A percentile compares a stretch with the other conserved stretches of the same genome.
These are phyloP conservation scores for Mythimna loreyi DNA, from an alignment of 2,888 invertebrate genomes.

Conservation along the genomic window DNA sequence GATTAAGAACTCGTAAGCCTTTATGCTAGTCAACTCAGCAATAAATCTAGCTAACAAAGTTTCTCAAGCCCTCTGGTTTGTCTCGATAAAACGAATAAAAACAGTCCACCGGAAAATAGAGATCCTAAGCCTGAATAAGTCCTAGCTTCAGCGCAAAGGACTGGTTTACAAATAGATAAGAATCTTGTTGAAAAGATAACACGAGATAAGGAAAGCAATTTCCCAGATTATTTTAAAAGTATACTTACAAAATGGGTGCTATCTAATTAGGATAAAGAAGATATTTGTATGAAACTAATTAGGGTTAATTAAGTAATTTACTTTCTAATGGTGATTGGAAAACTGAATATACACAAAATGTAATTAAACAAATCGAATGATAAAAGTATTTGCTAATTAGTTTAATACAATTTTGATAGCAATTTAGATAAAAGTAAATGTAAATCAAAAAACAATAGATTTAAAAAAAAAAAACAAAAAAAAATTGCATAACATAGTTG, in stretches of 20 bases:
- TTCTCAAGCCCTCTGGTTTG: background rate
- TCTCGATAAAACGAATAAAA: conserved; percentile 24
- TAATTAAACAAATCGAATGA: conserved; percentile 27
- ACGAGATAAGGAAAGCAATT: conserved; percentile 53
- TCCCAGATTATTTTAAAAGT: conserved; percentile 47
- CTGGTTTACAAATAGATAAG: conserved; percentile 54
- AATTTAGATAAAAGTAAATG: background rate
- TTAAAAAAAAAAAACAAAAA: too few relatives aligned
- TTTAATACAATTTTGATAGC: background rate
- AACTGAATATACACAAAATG: conserved; percentile 38
- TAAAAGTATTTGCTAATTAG: conserved; percentile 1
- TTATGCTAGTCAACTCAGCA: too few relatives aligned
- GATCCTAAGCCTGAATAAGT: conserved; percentile 23
- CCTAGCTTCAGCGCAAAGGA: conserved; percentile 32
- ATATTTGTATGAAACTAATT: conserved; percentile 59
- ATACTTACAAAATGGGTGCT: conserved; percentile 47
- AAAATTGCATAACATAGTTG: too few relatives aligned
- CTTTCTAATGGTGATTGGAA: conserved; percentile 53
- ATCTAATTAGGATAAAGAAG: conserved; percentile 56
- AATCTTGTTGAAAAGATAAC: conserved; percentile 54
- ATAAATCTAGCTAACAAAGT: background rate
- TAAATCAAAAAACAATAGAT: background rate
- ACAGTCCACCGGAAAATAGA: conserved; percentile 27
- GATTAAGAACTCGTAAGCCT: too few relatives aligned
- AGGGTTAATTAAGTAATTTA: conserved; percentile 49